phyloP scores from a whole-genome alignment of 1,140 invertebrate species.

The Tyrophagus putrescentiae region DNA sequence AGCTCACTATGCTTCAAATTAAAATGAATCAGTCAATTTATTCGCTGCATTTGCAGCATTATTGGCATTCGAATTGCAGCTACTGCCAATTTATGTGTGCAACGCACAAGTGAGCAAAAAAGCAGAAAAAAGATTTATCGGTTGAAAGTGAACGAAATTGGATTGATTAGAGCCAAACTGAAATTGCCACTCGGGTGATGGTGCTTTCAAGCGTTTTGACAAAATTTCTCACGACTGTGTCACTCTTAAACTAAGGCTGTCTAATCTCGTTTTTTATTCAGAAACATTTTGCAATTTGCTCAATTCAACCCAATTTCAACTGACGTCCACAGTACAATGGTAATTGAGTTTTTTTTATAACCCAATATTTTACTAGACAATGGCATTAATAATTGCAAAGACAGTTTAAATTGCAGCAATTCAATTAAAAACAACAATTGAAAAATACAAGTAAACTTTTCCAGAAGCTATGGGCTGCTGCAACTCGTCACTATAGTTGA shows the following conservation, averaged over 20 bases:
- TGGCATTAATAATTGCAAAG: not conserved
- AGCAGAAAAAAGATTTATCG: not conserved
- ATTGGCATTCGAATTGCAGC: too few species aligned
- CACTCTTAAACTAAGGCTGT: not conserved
- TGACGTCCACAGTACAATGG: not conserved
- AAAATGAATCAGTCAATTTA: too few species aligned
- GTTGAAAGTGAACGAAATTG: not conserved
- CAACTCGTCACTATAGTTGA: too few species aligned
- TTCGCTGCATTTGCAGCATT: too few species aligned
- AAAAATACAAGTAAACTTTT: too few species aligned
- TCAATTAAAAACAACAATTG: not conserved
- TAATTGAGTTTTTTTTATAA: too few species aligned
- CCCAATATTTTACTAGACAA: not conserved
- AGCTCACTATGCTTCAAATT: too few species aligned
- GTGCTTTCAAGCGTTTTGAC: too few species aligned
- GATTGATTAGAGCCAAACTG: not conserved
- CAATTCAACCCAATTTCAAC: not conserved
- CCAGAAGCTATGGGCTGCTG: too few species aligned
- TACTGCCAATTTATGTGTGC: not conserved
- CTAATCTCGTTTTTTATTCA: not conserved
- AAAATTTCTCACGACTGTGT: too few species aligned
- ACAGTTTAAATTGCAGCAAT: not conserved
- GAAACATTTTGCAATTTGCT: conserved; percentile 2
- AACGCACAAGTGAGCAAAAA: not conserved
- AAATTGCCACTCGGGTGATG: not conserved